Evolutionary conservation across 2,113 vertebrate genomes (phyloP).

Genomic region (Callocephalon fimbriatum): DNA sequence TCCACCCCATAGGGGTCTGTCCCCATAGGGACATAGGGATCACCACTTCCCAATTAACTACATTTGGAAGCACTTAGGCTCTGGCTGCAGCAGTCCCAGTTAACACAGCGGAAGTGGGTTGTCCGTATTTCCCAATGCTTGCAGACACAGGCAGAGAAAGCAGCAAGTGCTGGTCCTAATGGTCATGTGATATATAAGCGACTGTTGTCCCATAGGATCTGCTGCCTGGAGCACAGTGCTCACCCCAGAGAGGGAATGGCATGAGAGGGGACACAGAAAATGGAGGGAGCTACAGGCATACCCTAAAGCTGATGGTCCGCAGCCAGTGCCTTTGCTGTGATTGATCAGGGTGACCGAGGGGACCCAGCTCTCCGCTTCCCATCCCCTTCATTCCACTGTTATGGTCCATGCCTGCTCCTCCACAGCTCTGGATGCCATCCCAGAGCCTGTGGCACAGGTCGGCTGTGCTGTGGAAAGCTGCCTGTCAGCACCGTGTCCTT

Average conservation of each 20-base stretch:
- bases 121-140: not conserved
- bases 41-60: fast-evolving
- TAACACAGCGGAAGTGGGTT: not conserved
- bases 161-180: not conserved
- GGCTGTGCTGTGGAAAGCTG: not conserved
- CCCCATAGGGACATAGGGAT: not conserved
- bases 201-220: not conserved
- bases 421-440: not conserved
- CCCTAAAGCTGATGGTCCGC: not conserved
- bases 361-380: not conserved
- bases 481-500: slow-evolving; percentile 36
- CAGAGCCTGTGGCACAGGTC: fast-evolving
- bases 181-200: fast-evolving
- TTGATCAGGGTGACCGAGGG: fast-evolving
- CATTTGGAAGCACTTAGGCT: not conserved
- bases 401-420: fast-evolving
- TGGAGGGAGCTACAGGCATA: too few relatives aligned
- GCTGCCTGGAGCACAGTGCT: fast-evolving
- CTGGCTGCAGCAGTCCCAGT: not conserved
- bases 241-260: not conserved
- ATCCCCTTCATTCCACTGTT: fast-evolving
- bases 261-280: not conserved
- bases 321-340: fast-evolving
- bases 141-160: fast-evolving
- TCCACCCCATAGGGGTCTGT: too few relatives aligned